Base-by-base conservation (phyloP, 2,797 vertebrate genomes). In the Denticeps clupeoides region DNA sequence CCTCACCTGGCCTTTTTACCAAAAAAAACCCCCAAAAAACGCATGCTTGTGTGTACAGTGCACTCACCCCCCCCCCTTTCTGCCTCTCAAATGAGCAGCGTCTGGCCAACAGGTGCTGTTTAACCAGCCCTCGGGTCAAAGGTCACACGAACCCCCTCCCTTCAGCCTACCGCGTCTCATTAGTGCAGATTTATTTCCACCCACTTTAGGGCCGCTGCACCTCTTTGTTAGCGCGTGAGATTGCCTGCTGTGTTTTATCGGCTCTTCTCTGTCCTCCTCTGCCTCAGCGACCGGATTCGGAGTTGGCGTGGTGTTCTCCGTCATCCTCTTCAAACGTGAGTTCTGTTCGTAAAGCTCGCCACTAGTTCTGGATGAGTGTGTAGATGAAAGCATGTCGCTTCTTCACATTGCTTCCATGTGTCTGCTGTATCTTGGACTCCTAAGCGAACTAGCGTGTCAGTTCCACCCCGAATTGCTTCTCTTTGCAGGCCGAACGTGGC, bases 261-360 rank as follows among this genome's bases (percentile, higher is more conserved):
- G 16, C 45, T 44, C 41, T 41, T 3, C 13, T 44, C 45, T 57
- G 41, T 6, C 55, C 43, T 25, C 40, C 41, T 64, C 25, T 61
- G 26, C 68, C 69, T 23, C 77, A 93, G 91, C 79, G 55, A 85
- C 85, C 42, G 90, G 92, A 52, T 82, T 94, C 3, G 84, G 86
- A 26, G 67, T 91, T 60, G 93, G 91, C 59, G 57, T 91, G 19
- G 70, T 89, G 65, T 85, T 93, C 67, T 93, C 90, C 3, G 74
- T 89, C 52, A 74, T 89, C 53, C 73, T 89, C 81, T 92, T 97
- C 67, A 95, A 93, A 82, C 85, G 89, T 95, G 75, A 90, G 90
- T 87, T 28, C n/a, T n/a, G n/a, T n/a, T n/a, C n/a, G n/a, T n/a
- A n/a, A n/a, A n/a, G n/a, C n/a, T n/a, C n/a, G n/a, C n/a, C n/a